phyloP scores from a whole-genome alignment of 2,113 vertebrate genomes.

The Tetraodon nigroviridis region DNA sequence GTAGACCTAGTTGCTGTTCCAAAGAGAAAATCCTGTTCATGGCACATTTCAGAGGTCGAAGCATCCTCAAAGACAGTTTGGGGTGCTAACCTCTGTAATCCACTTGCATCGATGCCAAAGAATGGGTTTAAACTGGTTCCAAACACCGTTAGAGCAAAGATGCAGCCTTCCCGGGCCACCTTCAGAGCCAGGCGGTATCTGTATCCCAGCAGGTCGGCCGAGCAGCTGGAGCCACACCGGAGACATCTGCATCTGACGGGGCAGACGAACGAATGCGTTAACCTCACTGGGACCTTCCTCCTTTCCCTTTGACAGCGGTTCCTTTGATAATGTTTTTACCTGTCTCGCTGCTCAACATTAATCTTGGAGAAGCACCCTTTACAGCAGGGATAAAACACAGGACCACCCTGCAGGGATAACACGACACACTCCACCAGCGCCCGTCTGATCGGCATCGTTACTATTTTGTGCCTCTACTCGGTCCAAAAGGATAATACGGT shows the following conservation, averaged over 20 bases:
- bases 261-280: background rate
- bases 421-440: slow-evolving; percentile 61
- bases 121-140: slow-evolving; percentile 65
- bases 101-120: slow-evolving; percentile 68
- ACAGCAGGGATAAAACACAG: slow-evolving; percentile 67
- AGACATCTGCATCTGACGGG: slow-evolving; percentile 52
- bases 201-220: slow-evolving; percentile 51
- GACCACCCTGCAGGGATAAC: slow-evolving; percentile 51
- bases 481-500: background rate
- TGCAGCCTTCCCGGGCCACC: slow-evolving; percentile 47
- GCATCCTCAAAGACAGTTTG: background rate
- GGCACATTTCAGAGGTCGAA: background rate
- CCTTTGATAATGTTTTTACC: background rate
- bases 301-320: too few species aligned
- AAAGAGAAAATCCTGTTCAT: background rate
- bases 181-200: slow-evolving; percentile 69
- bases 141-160: slow-evolving; percentile 72
- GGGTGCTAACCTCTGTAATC: slow-evolving; percentile 61
- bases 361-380: slow-evolving; percentile 62
- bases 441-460: slow-evolving; percentile 36
- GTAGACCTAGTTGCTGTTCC: slow-evolving; percentile 27
- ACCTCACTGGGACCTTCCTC: too few species aligned
- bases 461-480: background rate
- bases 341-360: slow-evolving; percentile 29
- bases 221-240: slow-evolving; percentile 63